Evolutionary conservation across 2,888 invertebrate species (phyloP).

Genomic region (Perizoma affinitatum): DNA sequence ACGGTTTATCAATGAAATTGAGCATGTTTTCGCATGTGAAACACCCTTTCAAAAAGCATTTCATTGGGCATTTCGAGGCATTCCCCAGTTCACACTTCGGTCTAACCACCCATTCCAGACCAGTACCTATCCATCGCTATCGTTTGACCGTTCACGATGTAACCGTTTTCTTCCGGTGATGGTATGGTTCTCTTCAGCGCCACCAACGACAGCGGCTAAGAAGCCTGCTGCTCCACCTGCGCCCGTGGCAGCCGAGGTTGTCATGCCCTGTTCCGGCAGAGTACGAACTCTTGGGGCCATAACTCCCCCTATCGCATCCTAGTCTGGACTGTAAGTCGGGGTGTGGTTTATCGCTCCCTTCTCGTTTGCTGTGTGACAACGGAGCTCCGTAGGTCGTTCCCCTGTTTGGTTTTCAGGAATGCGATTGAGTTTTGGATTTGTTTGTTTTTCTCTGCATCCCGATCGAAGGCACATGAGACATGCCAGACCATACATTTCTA

Average conservation of each 20-base stretch:
- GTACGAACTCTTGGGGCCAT: conserved; percentile 67
- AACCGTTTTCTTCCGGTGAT: conserved; percentile 8
- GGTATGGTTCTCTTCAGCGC: conserved; percentile 35
- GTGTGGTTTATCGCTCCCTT: conserved; percentile 42
- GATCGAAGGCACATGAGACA: conserved; percentile 16
- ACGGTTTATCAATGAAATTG: conserved; percentile 1
- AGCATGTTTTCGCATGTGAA: conserved; percentile 21
- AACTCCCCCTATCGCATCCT: conserved; percentile 61
- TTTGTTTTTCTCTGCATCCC: conserved; percentile 36
- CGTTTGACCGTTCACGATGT: conserved; percentile 9
- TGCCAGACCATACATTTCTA: neutral
- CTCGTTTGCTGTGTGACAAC: conserved; percentile 45
- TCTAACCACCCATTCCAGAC: conserved; percentile 12
- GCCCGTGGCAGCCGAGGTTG: conserved; percentile 62
- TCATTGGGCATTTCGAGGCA: conserved; percentile 18
- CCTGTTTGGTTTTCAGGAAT: conserved; percentile 28
- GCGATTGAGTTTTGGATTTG: conserved; percentile 39
- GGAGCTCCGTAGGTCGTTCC: conserved; percentile 11
- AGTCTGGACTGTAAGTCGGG: conserved; percentile 66
- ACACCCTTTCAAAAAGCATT: conserved; percentile 12
- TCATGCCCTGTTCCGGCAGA: conserved; percentile 75
- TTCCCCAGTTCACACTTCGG: conserved; percentile 1
- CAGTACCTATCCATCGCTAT: conserved; percentile 4
- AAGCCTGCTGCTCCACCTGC: conserved; percentile 43
- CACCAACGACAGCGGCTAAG: conserved; percentile 45